Evolutionary conservation across 2,113 vertebrate species (phyloP), one percentile per base, ranked within the genome.

Genomic region (Poecilia latipinna): DNA sequence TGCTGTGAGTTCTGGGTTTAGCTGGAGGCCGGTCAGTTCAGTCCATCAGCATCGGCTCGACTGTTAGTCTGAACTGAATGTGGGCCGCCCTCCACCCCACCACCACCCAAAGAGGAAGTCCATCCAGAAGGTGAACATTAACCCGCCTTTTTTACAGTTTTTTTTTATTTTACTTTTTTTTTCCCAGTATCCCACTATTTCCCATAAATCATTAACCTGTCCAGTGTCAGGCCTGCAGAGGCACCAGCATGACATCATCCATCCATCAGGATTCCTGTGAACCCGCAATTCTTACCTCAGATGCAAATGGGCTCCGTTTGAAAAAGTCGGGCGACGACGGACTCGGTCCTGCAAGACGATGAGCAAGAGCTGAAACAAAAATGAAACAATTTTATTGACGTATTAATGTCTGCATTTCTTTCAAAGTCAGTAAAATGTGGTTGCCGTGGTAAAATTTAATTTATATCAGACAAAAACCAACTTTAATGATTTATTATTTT

Each of bases 161-260:
- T 77, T 77, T 84, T 89, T 90, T 90, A 51, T 51, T 22, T 24
- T 19, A 24, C 17, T 33, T 8, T 75, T 90, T 78, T 84, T 29
- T 75, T 88, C 74, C 82, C 89, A 78, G 87, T 82, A 90, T 92
- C 84, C 85, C 83, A 85, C 86, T 70, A 89, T 80, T 88, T 87
- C 76, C 74, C 90, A 93, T 94, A 94, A 95, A 95, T 95, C 94
- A 95, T 86, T 85, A 88, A 85, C 82, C 73, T 8, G 15, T 90
- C 78, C 87, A 87, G 75, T 75, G 80, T 82, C 78, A 57, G 75
- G 75, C 68, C 77, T 17, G 77, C 77, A 88, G 92, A 90, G 93
- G 85, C 86, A 85, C 88, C 91, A 83, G 90, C 87, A 90, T 90
- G 90, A 86, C 81, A 84, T 88, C 91, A 86, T 91, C 91, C 87